Percentiles rank a stretch among this genome's conserved stretches.
phyloP scores from a whole-genome alignment of 2,888 invertebrate genomes.

The Harpalus rubripes region DNA sequence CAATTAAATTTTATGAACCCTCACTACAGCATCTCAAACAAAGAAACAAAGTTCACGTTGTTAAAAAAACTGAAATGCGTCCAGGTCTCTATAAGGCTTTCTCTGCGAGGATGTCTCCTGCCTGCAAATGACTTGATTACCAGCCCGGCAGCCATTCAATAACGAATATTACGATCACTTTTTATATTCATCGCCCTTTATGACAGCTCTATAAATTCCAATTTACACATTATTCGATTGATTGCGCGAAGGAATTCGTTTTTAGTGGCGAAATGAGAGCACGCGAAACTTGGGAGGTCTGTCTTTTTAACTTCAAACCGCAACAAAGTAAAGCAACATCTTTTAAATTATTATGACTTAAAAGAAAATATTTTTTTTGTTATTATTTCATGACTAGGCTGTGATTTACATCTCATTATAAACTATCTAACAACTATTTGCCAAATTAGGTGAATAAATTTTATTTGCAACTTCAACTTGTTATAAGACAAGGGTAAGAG shows the following conservation, averaged over 20 bases:
- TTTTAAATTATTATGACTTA: no score
- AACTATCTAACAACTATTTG: no score
- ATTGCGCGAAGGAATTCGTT: conserved; percentile 55
- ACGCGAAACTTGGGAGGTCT: conserved; percentile 48
- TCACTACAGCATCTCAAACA: background rate
- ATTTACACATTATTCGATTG: conserved; percentile 68
- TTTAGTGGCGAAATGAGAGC: conserved; percentile 61
- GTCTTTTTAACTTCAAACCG: background rate
- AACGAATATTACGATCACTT: conserved; percentile 64
- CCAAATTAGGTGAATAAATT: no score
- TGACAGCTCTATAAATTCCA: conserved; percentile 69
- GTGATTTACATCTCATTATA: no score
- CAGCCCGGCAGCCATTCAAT: conserved; percentile 68
- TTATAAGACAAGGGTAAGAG: no score
- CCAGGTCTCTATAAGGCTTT: conserved; percentile 46
- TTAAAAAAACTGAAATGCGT: conserved; percentile 67
- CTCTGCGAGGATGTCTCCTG: conserved; percentile 68
- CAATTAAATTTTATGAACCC: conserved; percentile 6
- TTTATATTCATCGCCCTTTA: conserved; percentile 68
- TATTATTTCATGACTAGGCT: no score
- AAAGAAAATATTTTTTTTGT: no score
- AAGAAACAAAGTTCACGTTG: conserved; percentile 67
- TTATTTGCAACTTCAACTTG: no score
- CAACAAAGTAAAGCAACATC: no score
- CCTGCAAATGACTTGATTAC: conserved; percentile 74